A percentile compares a stretch with the other conserved stretches of the same genome.
phyloP scores from a whole-genome alignment of 1,140 invertebrate genomes.

The Acyrthosiphon pisum region DNA sequence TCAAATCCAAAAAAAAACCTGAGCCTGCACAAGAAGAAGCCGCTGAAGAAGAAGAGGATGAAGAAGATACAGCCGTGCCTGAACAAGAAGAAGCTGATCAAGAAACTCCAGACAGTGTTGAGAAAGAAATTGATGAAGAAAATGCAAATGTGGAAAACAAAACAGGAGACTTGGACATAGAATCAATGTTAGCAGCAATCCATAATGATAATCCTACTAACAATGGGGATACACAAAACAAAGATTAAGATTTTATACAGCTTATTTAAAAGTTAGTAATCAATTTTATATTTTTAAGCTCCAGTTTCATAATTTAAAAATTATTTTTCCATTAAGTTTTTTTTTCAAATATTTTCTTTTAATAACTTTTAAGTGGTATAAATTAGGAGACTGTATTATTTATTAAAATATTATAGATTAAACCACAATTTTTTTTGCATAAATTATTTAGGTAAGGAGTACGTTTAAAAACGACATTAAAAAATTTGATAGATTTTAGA shows the following conservation, averaged over 20 bases:
- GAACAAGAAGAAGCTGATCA: not conserved
- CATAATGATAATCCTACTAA: slow-evolving; percentile 56
- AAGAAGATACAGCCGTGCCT: not conserved
- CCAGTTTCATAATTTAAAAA: not conserved
- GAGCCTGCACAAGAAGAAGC: not conserved
- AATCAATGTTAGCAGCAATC: slow-evolving; percentile 58
- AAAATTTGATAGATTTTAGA: no score
- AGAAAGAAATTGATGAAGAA: not conserved
- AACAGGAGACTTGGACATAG: slow-evolving; percentile 56
- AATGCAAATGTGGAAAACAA: not conserved
- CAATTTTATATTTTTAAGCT: not conserved
- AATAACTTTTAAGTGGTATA: not conserved
- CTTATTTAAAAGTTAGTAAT: not conserved
- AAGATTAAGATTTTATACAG: not conserved
- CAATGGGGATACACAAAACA: not conserved
- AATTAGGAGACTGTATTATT: not conserved
- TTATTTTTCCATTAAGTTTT: not conserved
- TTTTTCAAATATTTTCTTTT: not conserved
- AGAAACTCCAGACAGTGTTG: not conserved
- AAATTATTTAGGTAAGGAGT: not conserved
- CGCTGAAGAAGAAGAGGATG: not conserved
- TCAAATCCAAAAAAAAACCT: not conserved
- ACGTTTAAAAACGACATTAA: no score
- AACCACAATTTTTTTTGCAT: not conserved
- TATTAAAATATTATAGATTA: not conserved